A percentile compares a stretch with the other conserved stretches of the same genome.
Conservation (phyloP, 2,113 vertebrate species). For the Riparia riparia region DNA sequence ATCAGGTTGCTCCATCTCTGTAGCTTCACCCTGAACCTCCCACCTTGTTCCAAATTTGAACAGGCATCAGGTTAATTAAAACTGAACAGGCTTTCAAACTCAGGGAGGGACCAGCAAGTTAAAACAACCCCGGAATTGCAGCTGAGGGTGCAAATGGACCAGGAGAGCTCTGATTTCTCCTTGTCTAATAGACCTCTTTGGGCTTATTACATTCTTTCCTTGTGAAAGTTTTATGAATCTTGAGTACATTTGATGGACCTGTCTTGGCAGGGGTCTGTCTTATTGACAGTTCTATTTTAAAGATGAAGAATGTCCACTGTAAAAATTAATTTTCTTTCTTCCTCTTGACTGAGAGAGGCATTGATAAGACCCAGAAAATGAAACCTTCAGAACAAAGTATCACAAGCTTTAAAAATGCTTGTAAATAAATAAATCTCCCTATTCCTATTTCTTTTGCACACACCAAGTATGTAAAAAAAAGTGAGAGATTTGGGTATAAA, state of each 20-base stretch:
- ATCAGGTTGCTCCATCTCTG: not conserved
- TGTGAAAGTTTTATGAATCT: not conserved
- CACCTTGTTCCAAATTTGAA: not conserved
- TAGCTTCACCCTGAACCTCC: slow-evolving; percentile 14
- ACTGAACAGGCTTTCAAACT: not conserved
- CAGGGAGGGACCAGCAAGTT: not conserved
- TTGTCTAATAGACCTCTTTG: not conserved
- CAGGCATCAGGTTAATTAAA: not conserved
- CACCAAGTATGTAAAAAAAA: no score
- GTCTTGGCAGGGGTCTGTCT: not conserved
- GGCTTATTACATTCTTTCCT: not conserved
- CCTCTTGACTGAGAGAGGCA: not conserved
- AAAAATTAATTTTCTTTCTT: not conserved
- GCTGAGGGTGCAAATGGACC: not conserved
- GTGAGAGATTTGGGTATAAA: not conserved
- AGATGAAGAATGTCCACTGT: not conserved
- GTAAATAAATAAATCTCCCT: not conserved
- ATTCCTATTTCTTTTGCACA: not conserved
- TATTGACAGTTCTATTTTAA: not conserved
- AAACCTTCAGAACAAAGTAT: not conserved
- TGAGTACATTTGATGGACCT: not conserved
- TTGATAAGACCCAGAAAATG: not conserved
- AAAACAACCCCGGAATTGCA: not conserved
- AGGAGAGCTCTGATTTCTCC: not conserved
- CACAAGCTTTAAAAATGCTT: not conserved